phyloP scores from a whole-genome alignment of 2,797 vertebrate species.

The Thaleichthys pacificus region DNA sequence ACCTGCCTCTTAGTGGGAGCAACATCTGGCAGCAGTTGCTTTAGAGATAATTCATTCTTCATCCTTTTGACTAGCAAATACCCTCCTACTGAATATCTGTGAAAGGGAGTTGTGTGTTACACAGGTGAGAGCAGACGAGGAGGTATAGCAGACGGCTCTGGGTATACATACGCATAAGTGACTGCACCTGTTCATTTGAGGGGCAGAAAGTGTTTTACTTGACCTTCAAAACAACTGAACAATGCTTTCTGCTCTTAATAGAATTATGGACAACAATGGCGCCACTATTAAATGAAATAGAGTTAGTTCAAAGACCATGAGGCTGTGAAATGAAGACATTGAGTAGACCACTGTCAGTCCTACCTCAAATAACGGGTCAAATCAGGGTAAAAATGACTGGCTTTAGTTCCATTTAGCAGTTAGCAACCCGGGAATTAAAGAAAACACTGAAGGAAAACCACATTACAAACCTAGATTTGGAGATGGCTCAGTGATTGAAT shows the following conservation, averaged over 20 bases:
- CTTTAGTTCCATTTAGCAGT: slow-evolving; percentile 7
- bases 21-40: slow-evolving; percentile 79
- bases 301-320: background rate
- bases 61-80: slow-evolving; percentile 51
- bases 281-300: background rate
- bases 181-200: background rate
- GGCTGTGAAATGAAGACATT: background rate
- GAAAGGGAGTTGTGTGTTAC: slow-evolving; percentile 30
- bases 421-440: slow-evolving; percentile 32
- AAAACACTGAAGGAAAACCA: slow-evolving; percentile 10
- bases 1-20: slow-evolving; percentile 76
- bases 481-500: slow-evolving; percentile 54
- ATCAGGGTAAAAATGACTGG: slow-evolving; percentile 55
- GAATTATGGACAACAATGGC: background rate
- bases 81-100: slow-evolving; percentile 53
- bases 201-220: background rate
- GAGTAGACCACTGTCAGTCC: background rate
- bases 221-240: background rate
- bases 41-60: slow-evolving; percentile 77
- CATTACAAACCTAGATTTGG: slow-evolving; percentile 29
- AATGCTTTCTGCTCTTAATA: background rate
- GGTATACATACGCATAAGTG: background rate
- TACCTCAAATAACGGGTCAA: slow-evolving; percentile 33
- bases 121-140: background rate
- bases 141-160: background rate